Evolutionary conservation across 1,140 invertebrate genomes (phyloP), one percentile per base, ranked within the genome.

Genomic region (Ceratina calcarata): DNA sequence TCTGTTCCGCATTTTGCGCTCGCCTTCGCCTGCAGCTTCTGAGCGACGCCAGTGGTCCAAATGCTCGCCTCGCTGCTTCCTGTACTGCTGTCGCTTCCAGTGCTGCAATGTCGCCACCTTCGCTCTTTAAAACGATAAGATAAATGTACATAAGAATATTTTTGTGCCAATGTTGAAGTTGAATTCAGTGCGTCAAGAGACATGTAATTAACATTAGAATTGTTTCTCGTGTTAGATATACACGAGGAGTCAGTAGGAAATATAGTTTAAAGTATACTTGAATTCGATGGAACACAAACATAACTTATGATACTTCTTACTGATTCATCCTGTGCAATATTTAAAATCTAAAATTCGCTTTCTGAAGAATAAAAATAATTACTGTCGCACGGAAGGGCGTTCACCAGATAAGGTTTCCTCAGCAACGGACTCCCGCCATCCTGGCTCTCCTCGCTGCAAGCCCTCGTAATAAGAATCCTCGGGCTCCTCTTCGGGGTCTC

Each of bases 391-490:
- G 87, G 69, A 20, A 83, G 80, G n/a, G 82, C 75, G 24, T 72
- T 86, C 24, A 77, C 68, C 4, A 65, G 67, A 16, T 83, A 79
- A 32, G 86, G 53, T 70, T 85, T 90, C 67, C 86, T 85, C 27
- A 91, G 80, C 12, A 92, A 80, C 0, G 91, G 90, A 77, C 89
- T 92, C 22, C 70, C 88, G 24, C 88, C 88, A 37, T 90, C 89
- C 58, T 89, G 90, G 77, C 94, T 95, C 84, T 96, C 95, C 84
- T 96, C 95, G 57, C 95, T 96, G 91, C 94, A 95, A 2, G 96
- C 95, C 78, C 95, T 90, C 2, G 96, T 96, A 67, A 96, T 96
- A 1, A 96, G 93, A 32, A 96, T 96, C 66, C 94, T 93, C 16
- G 95, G 95, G 18, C 95, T 96, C 66, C 93, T 93, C 79, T 93